phyloP scores from a whole-genome alignment of 1,140 invertebrate species.

The Cydia fagiglandana region DNA sequence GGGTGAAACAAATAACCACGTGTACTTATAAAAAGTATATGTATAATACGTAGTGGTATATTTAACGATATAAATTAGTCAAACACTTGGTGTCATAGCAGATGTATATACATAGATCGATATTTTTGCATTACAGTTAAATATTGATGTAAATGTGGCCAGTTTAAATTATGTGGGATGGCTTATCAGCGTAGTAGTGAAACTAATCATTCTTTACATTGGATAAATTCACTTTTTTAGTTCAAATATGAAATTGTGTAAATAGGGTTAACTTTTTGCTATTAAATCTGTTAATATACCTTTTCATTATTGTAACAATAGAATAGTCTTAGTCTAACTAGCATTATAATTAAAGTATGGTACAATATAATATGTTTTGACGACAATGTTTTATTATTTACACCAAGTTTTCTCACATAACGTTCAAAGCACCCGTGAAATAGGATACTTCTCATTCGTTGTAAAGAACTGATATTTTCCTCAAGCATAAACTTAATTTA shows the following conservation, averaged over 20 bases:
- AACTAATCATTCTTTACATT: neutral
- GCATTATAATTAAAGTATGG: constrained; percentile 34
- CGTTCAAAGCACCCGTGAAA: neutral
- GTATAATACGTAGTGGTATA: constrained; percentile 7
- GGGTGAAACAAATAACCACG: neutral
- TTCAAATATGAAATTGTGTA: constrained; percentile 16
- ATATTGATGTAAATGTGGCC: constrained; percentile 1
- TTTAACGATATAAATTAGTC: constrained; percentile 14
- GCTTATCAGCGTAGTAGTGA: neutral
- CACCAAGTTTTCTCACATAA: neutral
- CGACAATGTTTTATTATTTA: constrained; percentile 41
- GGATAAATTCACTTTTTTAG: neutral
- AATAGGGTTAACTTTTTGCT: constrained; percentile 19
- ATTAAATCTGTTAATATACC: constrained; percentile 27
- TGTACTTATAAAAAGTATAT: constrained; percentile 17
- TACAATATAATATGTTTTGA: constrained; percentile 62
- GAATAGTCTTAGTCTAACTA: constrained; percentile 17
- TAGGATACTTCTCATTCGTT: neutral
- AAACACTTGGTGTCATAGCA: constrained; percentile 15
- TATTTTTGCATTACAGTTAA: constrained; percentile 21
- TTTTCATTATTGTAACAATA: constrained; percentile 17
- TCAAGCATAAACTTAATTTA: neutral
- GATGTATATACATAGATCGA: constrained; percentile 24
- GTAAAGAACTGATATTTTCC: neutral
- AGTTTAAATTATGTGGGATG: constrained; percentile 7